Base-by-base conservation (phyloP, 2,113 vertebrate species). In the Micromys minutus region DNA sequence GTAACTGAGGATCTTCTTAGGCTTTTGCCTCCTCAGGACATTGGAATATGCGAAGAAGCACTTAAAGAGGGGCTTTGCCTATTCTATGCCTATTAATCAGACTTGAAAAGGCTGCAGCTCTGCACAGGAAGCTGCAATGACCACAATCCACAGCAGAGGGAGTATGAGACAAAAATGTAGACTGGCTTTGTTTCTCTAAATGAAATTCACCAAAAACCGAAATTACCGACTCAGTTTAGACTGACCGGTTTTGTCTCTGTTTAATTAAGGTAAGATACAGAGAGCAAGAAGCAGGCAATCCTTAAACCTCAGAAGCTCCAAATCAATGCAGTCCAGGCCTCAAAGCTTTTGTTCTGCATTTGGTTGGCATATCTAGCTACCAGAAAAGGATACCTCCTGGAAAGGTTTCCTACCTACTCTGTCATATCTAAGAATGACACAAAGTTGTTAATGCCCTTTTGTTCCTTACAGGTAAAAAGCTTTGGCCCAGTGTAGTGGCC, bases 181-280 rank as follows among this genome's bases (percentile, higher is more conserved):
- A 93, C 52, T 8, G 76, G 92, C 96, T 97, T 97, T 97, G 93
- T 97, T 97, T 96, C 89, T 71, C 39, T 87, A 93, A 97, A 97
- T 89, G 95, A 97, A 96, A 96, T 95, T 93, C 81, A 97, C 39
- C 94, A 96, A 95, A 94, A 97, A 95, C 92, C 93, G 50, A 87
- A 94, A 97, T 94, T 89, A 87, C 47, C 83, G 91, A 87, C 94
- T 94, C 89, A 57, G 81, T 0, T 91, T 85, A 89, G 89, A 95
- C 45, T n/a, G 90, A 93, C 86, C 87, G 86, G 61, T 47, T 95
- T 86, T 92, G 85, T 83, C 39, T 87, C 87, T 11, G 4, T 92
- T 77, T 93, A 92, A 93, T 94, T 90, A 92, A 67, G 39, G 67
- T 87, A 45, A 88, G 21, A 63, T 50, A 61, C 22, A 90, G 75